Evolutionary conservation across 92 coral and sea anemone genomes (phyloP), one percentile per base, ranked within the genome.

Genomic region (Epizoanthus ramosus): DNA sequence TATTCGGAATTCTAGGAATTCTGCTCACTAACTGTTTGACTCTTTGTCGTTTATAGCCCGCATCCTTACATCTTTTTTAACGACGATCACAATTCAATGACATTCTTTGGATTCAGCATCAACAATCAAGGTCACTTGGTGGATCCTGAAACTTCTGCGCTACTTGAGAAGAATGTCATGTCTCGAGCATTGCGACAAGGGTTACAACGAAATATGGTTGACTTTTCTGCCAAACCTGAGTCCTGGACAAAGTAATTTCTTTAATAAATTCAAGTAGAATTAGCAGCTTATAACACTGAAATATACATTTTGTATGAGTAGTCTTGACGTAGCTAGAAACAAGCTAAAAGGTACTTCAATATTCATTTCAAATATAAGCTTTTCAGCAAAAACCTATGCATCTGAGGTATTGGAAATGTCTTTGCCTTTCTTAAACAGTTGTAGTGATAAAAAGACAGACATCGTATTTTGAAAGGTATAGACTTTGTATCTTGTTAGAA

Each of bases 61-160:
- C 98, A 94, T 63, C 98, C 98, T 5, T 94, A 94, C 89, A 88
- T 94, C 68, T 94, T 94, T 76, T 94, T 94, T 85, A 94, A 94
- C 68, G 77, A 88, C 85, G 98, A 94, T 75, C 95, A 84, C 82
- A 64, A 73, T 25, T 92, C 96, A 35, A 86, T 94, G 94, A 94
- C 98, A 7, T 94, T 94, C 84, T 92, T 94, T 50, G 98, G 98
- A 45, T 94, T 94, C 83, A 83, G n/a, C 63, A 87, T 94, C 80
- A 85, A 91, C 81, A 39, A 65, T 4, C 45, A 59, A 43, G 98
- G 98, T 2, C 90, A 94, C 63, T 80, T 94, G 71, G 85, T 94
- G 10, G 93, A 94, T 74, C 96, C 98, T 5, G 88, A 50, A 8
- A 94, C 86, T 22, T 54, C 65, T 0, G 22, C 1, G 6, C 45